phyloP scores from a whole-genome alignment of 2,797 vertebrate genomes.

The Enteromius treurensis region DNA sequence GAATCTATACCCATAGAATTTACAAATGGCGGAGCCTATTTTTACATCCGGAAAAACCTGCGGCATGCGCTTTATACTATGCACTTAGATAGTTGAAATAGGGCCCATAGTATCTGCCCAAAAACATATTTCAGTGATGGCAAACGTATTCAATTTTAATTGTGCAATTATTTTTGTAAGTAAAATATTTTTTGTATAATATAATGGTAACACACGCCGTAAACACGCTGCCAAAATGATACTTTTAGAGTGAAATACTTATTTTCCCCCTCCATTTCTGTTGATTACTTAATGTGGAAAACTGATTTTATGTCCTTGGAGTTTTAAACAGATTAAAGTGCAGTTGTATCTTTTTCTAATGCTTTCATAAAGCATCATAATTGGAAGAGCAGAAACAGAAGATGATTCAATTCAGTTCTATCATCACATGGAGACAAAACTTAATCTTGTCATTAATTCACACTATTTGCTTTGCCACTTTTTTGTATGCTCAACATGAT shows the following conservation, averaged over 20 bases:
- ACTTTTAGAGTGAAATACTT: background rate
- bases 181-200: background rate
- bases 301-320: background rate
- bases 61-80: too few species aligned
- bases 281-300: background rate
- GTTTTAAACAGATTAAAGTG: background rate
- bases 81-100: too few species aligned
- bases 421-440: background rate
- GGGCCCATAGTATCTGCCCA: background rate
- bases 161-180: background rate
- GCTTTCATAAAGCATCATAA: conserved; percentile 12
- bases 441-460: conserved; percentile 30
- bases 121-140: background rate
- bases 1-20: too few species aligned
- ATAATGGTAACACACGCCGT: background rate
- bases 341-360: background rate
- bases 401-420: background rate
- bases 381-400: conserved; percentile 13
- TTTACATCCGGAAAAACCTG: too few species aligned
- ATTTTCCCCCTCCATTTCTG: background rate
- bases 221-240: background rate
- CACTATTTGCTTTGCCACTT: background rate
- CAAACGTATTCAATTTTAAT: background rate
- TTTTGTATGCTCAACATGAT: conserved; percentile 12
- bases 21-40: too few species aligned